Evolutionary conservation across 1,140 invertebrate species (phyloP).

Genomic region (Phymorhynchus buccinoides): DNA sequence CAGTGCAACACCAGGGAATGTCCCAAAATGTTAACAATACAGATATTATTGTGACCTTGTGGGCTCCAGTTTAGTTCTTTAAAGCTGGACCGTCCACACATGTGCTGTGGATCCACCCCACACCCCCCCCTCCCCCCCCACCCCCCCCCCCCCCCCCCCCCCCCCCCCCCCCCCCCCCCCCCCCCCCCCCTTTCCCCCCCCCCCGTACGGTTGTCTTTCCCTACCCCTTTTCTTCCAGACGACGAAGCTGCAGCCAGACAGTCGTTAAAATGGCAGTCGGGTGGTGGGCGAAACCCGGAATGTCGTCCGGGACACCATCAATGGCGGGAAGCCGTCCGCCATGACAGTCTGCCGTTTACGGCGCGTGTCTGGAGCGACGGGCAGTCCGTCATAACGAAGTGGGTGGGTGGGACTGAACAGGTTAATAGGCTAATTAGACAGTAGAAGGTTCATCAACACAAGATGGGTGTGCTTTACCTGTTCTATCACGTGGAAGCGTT

Average conservation of each 20-base stretch:
- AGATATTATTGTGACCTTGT: too few relatives aligned
- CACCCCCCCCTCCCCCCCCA: too few relatives aligned
- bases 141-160: too few relatives aligned
- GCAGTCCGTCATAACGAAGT: not conserved
- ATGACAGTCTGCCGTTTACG: not conserved
- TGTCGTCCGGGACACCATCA: not conserved
- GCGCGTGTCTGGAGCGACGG: not conserved
- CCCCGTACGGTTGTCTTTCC: too few relatives aligned
- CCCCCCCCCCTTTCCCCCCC: too few relatives aligned
- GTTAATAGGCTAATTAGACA: not conserved
- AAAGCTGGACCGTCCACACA: too few relatives aligned
- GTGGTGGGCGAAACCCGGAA: not conserved
- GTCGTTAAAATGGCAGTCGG: not conserved
- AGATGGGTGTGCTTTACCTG: not conserved
- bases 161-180: too few relatives aligned
- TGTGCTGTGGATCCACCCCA: too few relatives aligned
- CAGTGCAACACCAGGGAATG: too few relatives aligned
- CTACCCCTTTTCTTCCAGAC: not conserved
- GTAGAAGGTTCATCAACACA: not conserved
- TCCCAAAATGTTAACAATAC: too few relatives aligned
- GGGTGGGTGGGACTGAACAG: not conserved
- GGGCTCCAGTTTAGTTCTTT: too few relatives aligned
- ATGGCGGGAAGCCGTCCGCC: not conserved
- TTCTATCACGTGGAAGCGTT: too few relatives aligned
- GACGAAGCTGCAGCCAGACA: not conserved